Evolutionary conservation across 1,140 invertebrate genomes (phyloP).

Genomic region (Orchesella cincta): DNA sequence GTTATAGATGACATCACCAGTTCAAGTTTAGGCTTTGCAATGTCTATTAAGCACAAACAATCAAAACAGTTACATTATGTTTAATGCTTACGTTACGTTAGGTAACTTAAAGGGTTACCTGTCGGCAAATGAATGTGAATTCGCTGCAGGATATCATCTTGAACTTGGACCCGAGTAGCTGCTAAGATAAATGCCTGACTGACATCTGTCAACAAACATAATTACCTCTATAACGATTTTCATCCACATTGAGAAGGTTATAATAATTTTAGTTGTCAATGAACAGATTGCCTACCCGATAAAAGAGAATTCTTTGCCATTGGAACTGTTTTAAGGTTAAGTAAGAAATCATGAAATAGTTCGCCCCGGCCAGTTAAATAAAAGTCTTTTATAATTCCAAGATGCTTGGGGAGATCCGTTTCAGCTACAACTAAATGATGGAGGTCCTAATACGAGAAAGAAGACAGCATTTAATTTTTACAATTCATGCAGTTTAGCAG

Average conservation of each 20-base stretch:
- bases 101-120: neutral
- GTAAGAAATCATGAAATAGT: slow-evolving; percentile 48
- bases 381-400: slow-evolving; percentile 50
- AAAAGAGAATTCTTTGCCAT: neutral
- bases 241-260: too few relatives aligned
- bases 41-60: too few relatives aligned
- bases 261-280: too few relatives aligned
- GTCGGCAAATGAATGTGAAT: slow-evolving; percentile 17
- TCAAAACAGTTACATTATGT: too few relatives aligned
- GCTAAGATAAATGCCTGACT: slow-evolving; percentile 35
- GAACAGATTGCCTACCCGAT: too few relatives aligned
- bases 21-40: neutral
- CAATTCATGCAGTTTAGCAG: neutral
- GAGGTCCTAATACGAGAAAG: slow-evolving; percentile 37
- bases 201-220: slow-evolving; percentile 38
- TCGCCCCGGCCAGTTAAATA: slow-evolving; percentile 48
- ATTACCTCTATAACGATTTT: neutral
- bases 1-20: neutral
- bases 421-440: slow-evolving; percentile 47
- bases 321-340: slow-evolving; percentile 24
- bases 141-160: slow-evolving; percentile 46
- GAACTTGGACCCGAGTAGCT: slow-evolving; percentile 45
- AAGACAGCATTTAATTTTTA: neutral
- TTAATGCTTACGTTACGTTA: neutral
- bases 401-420: slow-evolving; percentile 42